Evolutionary conservation across 2,113 vertebrate species (phyloP).

Genomic region (Artemisiospiza belli): DNA sequence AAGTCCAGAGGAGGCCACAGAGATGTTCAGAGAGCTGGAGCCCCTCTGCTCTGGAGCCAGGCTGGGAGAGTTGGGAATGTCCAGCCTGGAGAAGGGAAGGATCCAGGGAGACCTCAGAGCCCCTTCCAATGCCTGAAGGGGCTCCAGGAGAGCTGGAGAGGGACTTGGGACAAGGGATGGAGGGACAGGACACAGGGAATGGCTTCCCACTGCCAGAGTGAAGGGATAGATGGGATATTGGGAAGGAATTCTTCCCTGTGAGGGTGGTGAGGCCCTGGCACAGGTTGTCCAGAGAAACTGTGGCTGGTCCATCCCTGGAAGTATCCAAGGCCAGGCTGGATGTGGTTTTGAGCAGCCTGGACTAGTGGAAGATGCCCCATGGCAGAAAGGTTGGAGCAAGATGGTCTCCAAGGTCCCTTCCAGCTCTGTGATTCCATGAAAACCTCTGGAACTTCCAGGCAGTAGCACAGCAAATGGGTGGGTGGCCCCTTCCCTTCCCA

Average conservation of each 20-base stretch:
- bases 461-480: neutral
- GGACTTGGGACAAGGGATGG: rapidly evolving
- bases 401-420: neutral
- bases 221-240: neutral
- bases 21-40: neutral
- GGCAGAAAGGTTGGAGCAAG: neutral
- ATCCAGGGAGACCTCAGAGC: rapidly evolving
- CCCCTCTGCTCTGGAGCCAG: neutral
- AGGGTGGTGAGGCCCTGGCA: neutral
- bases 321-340: neutral
- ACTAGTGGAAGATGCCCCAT: rapidly evolving
- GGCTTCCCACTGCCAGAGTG: too few relatives aligned
- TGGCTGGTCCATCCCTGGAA: neutral
- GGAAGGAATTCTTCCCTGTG: neutral
- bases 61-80: neutral
- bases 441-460: neutral
- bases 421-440: neutral
- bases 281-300: rapidly evolving
- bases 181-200: too few relatives aligned
- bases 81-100: neutral
- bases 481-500: neutral
- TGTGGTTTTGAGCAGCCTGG: neutral
- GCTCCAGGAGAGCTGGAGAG: neutral
- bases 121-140: neutral
- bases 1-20: neutral